These are phyloP conservation scores for Platycheirus albimanus DNA, from an alignment of 2,888 invertebrate species.

Conservation along the genomic window DNA sequence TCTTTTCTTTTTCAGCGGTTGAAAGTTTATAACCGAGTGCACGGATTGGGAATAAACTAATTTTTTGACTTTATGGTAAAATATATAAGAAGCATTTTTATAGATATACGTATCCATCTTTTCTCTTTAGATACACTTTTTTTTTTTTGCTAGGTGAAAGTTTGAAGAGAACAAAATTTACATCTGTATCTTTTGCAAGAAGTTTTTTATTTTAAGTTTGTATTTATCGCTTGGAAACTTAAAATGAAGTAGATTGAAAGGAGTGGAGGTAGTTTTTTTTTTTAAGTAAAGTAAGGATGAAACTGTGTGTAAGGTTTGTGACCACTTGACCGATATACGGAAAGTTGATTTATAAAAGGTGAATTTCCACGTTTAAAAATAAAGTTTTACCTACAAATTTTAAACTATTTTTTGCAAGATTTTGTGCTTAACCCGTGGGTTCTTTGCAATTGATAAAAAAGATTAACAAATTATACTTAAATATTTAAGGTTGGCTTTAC, in stretches of 20 bases:
- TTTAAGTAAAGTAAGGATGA: background rate
- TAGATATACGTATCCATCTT: too few relatives aligned
- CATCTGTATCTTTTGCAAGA: background rate
- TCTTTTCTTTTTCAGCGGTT: constrained; percentile 24
- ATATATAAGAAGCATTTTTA: background rate
- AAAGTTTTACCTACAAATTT: too few relatives aligned
- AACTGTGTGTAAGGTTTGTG: background rate
- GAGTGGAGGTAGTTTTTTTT: background rate
- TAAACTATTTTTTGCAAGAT: too few relatives aligned
- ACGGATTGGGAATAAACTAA: constrained; percentile 54
- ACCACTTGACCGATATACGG: background rate
- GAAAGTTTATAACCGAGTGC: constrained; percentile 26
- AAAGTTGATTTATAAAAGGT: background rate
- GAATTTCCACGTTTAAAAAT: too few relatives aligned
- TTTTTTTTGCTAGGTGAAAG: constrained; percentile 23
- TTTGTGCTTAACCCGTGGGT: too few relatives aligned
- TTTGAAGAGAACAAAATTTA: constrained; percentile 17
- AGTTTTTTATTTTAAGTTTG: constrained; percentile 5
- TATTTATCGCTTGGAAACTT: background rate
- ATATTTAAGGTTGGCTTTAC: too few relatives aligned
- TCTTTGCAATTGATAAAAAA: too few relatives aligned
- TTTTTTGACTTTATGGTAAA: constrained; percentile 53
- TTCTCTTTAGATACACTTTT: background rate
- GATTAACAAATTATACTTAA: too few relatives aligned
- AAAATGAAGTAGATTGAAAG: background rate